Evolutionary conservation across 2,797 vertebrate genomes (phyloP).

Genomic region (Poeciliopsis infans): DNA sequence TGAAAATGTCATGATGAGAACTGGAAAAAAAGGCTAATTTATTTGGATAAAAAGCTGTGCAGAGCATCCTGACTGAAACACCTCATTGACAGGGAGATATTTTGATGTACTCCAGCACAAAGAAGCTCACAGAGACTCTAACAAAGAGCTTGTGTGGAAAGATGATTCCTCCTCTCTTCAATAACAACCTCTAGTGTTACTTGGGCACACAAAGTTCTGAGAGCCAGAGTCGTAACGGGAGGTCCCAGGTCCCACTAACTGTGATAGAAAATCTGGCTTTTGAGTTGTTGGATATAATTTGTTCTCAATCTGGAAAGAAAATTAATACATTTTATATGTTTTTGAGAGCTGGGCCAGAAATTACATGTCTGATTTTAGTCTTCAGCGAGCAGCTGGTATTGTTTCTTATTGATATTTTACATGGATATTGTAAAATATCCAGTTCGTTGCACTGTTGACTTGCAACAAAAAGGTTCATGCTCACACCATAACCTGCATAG

Average conservation of each 20-base stretch:
- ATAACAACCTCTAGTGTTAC: constrained; percentile 48
- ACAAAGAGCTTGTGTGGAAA: constrained; percentile 52
- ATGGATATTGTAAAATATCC: background rate
- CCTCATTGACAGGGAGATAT: background rate
- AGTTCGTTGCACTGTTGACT: background rate
- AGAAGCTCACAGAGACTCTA: constrained; percentile 7
- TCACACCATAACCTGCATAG: background rate
- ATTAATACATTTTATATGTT: background rate
- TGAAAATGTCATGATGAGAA: background rate
- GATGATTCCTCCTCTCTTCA: constrained; percentile 37
- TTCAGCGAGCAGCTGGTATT: background rate
- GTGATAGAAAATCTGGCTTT: background rate
- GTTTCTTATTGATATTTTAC: background rate
- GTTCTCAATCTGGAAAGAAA: background rate
- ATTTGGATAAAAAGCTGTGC: background rate
- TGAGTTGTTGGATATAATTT: background rate
- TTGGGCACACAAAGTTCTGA: constrained; percentile 23
- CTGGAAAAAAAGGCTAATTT: too few relatives aligned
- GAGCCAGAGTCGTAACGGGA: background rate
- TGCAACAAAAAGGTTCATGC: background rate
- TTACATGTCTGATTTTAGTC: background rate
- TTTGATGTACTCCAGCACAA: constrained; percentile 7
- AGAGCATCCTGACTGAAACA: background rate
- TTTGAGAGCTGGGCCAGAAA: background rate
- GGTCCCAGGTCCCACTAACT: background rate